These are phyloP conservation scores for Cairina moschata DNA, from an alignment of 2,113 vertebrate genomes.

Conservation along the genomic window DNA sequence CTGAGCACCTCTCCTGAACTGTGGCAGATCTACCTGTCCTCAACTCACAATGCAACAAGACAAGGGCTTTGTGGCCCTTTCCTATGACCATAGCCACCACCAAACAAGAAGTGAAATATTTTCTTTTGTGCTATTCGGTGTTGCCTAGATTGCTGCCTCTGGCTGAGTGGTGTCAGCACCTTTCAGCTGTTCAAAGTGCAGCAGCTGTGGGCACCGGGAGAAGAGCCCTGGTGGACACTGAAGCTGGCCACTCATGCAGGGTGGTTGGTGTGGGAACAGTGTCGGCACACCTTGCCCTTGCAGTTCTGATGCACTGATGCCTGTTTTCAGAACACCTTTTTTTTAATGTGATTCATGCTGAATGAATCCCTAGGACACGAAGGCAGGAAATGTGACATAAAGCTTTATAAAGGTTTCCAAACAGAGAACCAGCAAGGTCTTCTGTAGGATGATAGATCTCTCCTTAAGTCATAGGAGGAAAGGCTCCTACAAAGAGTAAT, in stretches of 20 bases:
- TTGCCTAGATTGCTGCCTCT: not conserved
- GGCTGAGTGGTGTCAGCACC: not conserved
- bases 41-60: accelerated
- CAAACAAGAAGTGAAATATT: not conserved
- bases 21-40: not conserved
- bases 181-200: not conserved
- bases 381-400: not conserved
- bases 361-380: not conserved
- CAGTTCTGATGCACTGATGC: accelerated
- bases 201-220: accelerated
- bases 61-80: not conserved
- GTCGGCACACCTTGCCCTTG: accelerated
- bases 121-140: not conserved
- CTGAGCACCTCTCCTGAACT: not conserved
- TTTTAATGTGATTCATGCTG: not conserved
- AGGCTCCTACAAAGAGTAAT: slow-evolving; percentile 48
- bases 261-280: accelerated
- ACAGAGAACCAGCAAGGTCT: slow-evolving; percentile 19
- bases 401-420: not conserved
- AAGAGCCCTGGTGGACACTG: accelerated
- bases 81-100: accelerated
- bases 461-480: slow-evolving; percentile 36
- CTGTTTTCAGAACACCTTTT: accelerated
- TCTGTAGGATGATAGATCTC: slow-evolving; percentile 38
- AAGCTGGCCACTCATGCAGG: accelerated